Evolutionary conservation across 1,140 invertebrate genomes (phyloP), one percentile per base, ranked within the genome.

Genomic region (Branchinecta lindahli): DNA sequence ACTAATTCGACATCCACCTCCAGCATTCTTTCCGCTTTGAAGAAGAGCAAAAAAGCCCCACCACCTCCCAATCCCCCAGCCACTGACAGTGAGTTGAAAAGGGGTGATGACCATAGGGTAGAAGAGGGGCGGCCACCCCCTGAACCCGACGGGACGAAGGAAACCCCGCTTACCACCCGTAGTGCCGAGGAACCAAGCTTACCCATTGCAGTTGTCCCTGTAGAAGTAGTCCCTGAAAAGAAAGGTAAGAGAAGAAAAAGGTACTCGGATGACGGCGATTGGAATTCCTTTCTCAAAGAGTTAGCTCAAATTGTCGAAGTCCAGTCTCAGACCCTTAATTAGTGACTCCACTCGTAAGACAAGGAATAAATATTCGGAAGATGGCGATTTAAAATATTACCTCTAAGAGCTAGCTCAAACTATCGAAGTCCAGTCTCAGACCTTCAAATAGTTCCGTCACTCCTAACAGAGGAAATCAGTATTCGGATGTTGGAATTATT

Each of bases 191-290:
- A 61, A 20, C 52, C 52, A 2, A 33, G 33, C 33, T 33, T 33
- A 33, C 52, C 52, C 18, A 6, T 61, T 61, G 18, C 18, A 15
- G 52, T 61, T 61, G 18, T 12, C 18, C 52, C 52, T 61, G 52
- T 61, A 61, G 52, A 61, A 15, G 18, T 20, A 15, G 18, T 61
- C 12, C 33, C 33, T 33, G 52, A 61, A 15, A 61, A 61, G 52
- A 61, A 61, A 61, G 52, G 52, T 61, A 61, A 61, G 52, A 61
- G 52, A 61, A 61, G 18, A 15, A 61, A 61, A 61, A 61, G 18
- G 18, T 61, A 15, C 4, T 61, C 52, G 52, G 18, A 61, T 61
- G 18, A 61, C 6, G 52, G 52, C 12, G 18, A 12, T 20, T 61
- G 52, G 52, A 61, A 61, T 61, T 61, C 52, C 2, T 61, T 61